These are phyloP conservation scores for Camelus dromedarius DNA, from an alignment of 2,113 vertebrate species.

Conservation along the genomic window DNA sequence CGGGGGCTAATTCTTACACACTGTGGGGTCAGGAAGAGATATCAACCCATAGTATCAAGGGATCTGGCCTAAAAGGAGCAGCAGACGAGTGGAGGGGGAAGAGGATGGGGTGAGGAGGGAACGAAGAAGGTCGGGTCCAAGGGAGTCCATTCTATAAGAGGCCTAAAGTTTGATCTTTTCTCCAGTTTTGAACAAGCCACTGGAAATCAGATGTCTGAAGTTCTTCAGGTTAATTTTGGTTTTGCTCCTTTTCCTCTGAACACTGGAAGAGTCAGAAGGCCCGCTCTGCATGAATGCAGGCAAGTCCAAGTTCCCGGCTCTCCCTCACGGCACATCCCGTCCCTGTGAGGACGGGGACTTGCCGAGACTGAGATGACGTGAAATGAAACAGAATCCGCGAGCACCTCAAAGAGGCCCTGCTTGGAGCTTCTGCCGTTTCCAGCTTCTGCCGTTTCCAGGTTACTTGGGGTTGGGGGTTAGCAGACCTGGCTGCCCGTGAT, in stretches of 20 bases:
- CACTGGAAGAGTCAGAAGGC: background rate
- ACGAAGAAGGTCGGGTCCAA: background rate
- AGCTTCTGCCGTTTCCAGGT: background rate
- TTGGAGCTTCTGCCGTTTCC: background rate
- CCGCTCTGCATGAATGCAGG: background rate
- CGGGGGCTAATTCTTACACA: background rate
- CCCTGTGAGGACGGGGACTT: background rate
- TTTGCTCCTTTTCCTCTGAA: background rate
- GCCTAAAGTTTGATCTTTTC: background rate
- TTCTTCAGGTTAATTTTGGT: background rate
- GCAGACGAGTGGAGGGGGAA: too few relatives aligned
- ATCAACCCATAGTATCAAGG: background rate
- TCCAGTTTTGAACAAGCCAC: background rate
- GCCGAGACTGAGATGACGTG: background rate
- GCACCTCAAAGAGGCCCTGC: background rate
- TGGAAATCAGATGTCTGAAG: background rate
- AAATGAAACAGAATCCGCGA: background rate
- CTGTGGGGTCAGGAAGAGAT: background rate
- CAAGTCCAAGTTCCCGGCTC: background rate
- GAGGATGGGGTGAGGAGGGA: background rate
- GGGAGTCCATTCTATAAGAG: background rate
- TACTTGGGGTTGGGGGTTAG: background rate
- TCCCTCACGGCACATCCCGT: background rate
- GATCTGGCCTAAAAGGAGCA: background rate
- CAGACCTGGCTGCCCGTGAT: background rate